These are phyloP conservation scores for Erpobdella octoculata DNA, from an alignment of 2,888 invertebrate genomes.

Conservation along the genomic window DNA sequence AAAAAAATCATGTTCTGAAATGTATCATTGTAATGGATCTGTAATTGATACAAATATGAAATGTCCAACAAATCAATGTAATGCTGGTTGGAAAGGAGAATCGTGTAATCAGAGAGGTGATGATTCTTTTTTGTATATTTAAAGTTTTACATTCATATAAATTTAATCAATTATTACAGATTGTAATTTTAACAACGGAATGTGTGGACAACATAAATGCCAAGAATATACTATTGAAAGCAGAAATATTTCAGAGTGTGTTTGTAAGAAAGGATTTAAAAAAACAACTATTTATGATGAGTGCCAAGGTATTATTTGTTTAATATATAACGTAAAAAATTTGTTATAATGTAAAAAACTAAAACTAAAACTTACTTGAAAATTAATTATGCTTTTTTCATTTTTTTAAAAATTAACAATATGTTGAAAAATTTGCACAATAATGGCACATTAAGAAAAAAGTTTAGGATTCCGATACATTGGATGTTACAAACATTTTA, in stretches of 20 bases:
- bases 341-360: too few relatives aligned
- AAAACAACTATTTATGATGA: neutral
- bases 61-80: neutral
- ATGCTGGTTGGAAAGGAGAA: neutral
- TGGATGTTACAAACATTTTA: too few relatives aligned
- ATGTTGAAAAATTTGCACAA: too few relatives aligned
- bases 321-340: too few relatives aligned
- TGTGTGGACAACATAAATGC: neutral
- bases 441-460: too few relatives aligned
- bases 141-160: too few relatives aligned
- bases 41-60: neutral
- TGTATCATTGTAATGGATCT: neutral
- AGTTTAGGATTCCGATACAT: too few relatives aligned
- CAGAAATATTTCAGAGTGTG: neutral
- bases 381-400: too few relatives aligned
- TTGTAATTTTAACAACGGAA: neutral
- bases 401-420: too few relatives aligned
- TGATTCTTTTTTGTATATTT: neutral
- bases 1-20: neutral
- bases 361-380: too few relatives aligned
- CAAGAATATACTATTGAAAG: neutral
- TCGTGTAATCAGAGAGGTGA: neutral
- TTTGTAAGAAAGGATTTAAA: neutral
- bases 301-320: neutral
- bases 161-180: neutral